Base-by-base conservation (phyloP, 2,113 vertebrate genomes). In the Acanthochromis polyacanthus region DNA sequence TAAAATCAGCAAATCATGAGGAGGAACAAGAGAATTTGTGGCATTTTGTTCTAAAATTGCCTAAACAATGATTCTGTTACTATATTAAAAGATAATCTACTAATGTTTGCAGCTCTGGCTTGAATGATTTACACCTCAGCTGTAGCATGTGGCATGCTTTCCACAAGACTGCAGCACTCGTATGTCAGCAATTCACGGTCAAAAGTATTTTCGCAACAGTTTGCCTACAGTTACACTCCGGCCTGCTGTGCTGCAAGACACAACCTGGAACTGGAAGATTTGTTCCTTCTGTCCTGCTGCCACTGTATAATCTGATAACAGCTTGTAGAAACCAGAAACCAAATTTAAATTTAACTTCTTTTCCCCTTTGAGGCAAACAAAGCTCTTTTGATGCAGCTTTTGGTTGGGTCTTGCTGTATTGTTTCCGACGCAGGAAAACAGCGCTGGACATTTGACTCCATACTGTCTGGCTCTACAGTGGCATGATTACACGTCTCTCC, bases 401-500 rank as follows among this genome's bases (percentile, higher is more conserved):
- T 11, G 17, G 45, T 69, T 32, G 75, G 64, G 65, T 81, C 70
- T 77, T 75, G 52, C 19, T 38, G 46, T 59, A 80, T 71, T 55
- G 57, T 81, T 74, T 17, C 15, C 46, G 30, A 36, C 62, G 57
- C 12, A 59, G 52, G 69, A 75, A 65, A 79, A 20, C 59, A 72
- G 23, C 45, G 15, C 20, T 53, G 72, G 56, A 51, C 59, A 46
- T 60, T 51, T 62, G 83, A 88, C 79, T 89, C 81, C 88, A 78
- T 59, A 61, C 57, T 80, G 86, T 89, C 74, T 85, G 80, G 77
- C 66, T 82, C 68, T 52, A 73, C 76, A 32, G 64, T 75, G 73
- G 58, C 62, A 74, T 84, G 86, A 90, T 92, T 88, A 84, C 59
- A 90, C 5, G 78, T 58, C 83, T 89, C 80, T 81, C 46, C 57